Evolutionary conservation across 2,113 vertebrate genomes (phyloP).

Genomic region (Apistogramma diplotaenia): DNA sequence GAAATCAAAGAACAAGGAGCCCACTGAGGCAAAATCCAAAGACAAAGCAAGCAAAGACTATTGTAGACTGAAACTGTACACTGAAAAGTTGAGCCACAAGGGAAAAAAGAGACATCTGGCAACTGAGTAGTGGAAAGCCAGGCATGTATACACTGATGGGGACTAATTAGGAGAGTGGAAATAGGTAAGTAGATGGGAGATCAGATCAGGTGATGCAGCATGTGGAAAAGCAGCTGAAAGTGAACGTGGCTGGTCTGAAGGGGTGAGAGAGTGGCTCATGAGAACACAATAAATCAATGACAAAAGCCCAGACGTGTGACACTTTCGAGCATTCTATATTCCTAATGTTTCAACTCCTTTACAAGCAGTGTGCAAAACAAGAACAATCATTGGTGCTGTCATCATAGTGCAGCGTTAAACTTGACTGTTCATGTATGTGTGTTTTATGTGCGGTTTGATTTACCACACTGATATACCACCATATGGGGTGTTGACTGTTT

Average conservation of each 20-base stretch:
- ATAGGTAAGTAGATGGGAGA: background rate
- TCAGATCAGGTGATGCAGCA: background rate
- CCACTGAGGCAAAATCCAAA: background rate
- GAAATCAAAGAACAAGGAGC: background rate
- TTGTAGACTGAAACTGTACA: background rate
- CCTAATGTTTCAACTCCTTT: slow-evolving; percentile 1
- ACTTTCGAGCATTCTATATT: background rate
- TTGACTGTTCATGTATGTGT: background rate
- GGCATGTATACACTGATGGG: background rate
- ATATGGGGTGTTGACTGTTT: background rate
- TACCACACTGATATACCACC: background rate
- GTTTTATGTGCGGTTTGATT: background rate
- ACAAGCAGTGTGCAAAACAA: background rate
- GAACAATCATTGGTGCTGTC: background rate
- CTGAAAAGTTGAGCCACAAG: background rate
- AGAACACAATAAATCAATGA: background rate
- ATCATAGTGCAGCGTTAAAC: background rate
- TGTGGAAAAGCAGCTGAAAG: background rate
- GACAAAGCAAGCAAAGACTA: background rate
- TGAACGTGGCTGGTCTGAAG: background rate
- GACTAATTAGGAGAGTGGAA: background rate
- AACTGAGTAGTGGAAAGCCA: background rate
- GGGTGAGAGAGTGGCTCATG: background rate
- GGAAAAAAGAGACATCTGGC: background rate
- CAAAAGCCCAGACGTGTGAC: background rate